phyloP scores from a whole-genome alignment of 2,797 vertebrate genomes.

The Micromesistius poutassou region DNA sequence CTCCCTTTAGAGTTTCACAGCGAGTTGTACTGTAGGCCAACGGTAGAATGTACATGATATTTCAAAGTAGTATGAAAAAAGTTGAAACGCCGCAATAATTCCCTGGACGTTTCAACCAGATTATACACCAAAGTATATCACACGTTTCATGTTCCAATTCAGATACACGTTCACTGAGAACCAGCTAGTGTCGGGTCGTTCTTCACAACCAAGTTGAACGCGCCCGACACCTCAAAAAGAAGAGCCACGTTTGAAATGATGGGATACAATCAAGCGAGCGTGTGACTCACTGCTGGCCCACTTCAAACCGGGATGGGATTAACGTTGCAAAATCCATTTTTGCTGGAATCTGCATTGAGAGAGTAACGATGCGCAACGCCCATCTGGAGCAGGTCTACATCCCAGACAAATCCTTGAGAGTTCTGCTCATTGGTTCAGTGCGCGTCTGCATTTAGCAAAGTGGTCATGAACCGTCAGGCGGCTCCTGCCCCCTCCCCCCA shows the following conservation, averaged over 20 bases:
- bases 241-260: not conserved
- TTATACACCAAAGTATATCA: not conserved
- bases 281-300: not conserved
- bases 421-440: not conserved
- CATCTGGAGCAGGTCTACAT: not conserved
- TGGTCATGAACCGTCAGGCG: not conserved
- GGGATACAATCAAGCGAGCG: not conserved
- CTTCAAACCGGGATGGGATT: not conserved
- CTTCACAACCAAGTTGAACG: not conserved
- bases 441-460: not conserved
- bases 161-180: not conserved
- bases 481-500: no score
- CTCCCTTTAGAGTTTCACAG: not conserved
- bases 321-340: not conserved
- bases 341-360: not conserved
- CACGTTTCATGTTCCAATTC: not conserved
- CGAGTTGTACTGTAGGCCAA: not conserved
- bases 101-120: not conserved
- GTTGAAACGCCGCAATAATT: no score
- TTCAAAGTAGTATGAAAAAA: no score
- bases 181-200: not conserved
- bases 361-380: not conserved
- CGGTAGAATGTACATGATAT: not conserved
- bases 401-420: not conserved
- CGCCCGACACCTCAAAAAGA: not conserved